Percentiles rank a stretch among this genome's conserved stretches.
Conservation (phyloP, 2,797 vertebrate genomes). For the Tragelaphus oryx region DNA sequence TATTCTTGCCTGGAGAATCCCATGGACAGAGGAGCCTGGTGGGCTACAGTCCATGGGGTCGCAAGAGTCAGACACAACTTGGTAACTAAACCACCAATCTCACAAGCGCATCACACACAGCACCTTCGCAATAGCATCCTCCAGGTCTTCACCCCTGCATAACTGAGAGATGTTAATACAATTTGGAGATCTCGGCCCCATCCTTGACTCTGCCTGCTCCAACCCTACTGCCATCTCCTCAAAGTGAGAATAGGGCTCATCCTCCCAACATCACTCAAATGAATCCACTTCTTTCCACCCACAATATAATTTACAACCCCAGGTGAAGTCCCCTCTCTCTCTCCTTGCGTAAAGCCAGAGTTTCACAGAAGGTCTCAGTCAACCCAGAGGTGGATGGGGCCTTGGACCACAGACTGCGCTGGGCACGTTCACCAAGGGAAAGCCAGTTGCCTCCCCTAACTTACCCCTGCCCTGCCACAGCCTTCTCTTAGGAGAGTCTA, state of each 20-base stretch:
- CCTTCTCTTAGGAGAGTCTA: background rate
- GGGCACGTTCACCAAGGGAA: background rate
- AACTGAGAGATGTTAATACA: background rate
- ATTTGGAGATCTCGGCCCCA: background rate
- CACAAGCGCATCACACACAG: background rate
- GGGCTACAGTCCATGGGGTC: background rate
- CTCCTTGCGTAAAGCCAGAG: background rate
- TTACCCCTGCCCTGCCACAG: fast-evolving
- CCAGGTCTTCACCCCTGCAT: background rate
- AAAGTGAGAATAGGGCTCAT: background rate
- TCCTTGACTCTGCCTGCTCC: background rate
- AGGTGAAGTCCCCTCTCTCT: background rate
- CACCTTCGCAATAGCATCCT: background rate
- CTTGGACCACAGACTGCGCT: background rate
- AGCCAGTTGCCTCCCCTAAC: background rate
- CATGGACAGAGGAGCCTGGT: background rate
- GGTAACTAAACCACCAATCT: background rate
- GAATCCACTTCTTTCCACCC: background rate
- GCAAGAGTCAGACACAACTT: background rate
- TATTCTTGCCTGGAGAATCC: no score
- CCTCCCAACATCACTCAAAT: background rate
- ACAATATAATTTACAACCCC: background rate
- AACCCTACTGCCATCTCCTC: background rate
- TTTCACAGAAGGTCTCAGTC: background rate
- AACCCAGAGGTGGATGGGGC: fast-evolving